Evolutionary conservation across 2,888 invertebrate genomes (phyloP), one percentile per base, ranked within the genome.

Genomic region (Clepsis dumicolana): DNA sequence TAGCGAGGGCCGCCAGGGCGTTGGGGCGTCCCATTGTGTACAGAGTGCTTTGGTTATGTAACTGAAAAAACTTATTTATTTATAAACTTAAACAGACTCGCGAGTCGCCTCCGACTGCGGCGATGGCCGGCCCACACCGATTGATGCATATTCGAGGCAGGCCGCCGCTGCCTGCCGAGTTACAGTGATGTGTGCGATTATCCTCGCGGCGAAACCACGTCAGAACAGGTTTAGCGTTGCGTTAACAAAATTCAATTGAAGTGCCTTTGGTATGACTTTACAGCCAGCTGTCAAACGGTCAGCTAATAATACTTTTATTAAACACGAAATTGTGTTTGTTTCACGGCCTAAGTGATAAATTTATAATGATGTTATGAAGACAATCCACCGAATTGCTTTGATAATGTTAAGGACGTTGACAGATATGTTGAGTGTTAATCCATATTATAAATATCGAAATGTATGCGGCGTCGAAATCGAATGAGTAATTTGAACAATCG

Each of bases 41-140:
- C 81, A 82, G 82, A 80, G 87, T 87, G 89, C 81, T 85, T n/a
- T 84, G 89, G 88, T 93, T 93, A 93, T 93, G 89, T 93, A 93
- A 93, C 90, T 89, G 82, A 87, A 86, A 78, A 89, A 91, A 91
- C 89, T 90, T 92, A 91, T 90, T 89, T 92, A 91, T 89, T 86
- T 89, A 88, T 89, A 85, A 89, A 88, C 87, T 89, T 78, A 83
- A 87, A 88, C 53, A 75, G 75, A 75, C 73, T 76, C 74, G 79
- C 76, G 75, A 66, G 76, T 75, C 72, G 60, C 75, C 70, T 70
- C 70, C 75, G 76, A 72, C 70, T 71, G 77, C 78, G 77, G 74
- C 76, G 74, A 78, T 78, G 76, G 74, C 73, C 73, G 73, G 57
- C 44, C 70, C 70, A 54, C 57, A 41, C 29, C 59, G 64, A 72